These are phyloP conservation scores for Chromoteleia sp. DNA, from an alignment of 2,888 invertebrate species.

Conservation along the genomic window DNA sequence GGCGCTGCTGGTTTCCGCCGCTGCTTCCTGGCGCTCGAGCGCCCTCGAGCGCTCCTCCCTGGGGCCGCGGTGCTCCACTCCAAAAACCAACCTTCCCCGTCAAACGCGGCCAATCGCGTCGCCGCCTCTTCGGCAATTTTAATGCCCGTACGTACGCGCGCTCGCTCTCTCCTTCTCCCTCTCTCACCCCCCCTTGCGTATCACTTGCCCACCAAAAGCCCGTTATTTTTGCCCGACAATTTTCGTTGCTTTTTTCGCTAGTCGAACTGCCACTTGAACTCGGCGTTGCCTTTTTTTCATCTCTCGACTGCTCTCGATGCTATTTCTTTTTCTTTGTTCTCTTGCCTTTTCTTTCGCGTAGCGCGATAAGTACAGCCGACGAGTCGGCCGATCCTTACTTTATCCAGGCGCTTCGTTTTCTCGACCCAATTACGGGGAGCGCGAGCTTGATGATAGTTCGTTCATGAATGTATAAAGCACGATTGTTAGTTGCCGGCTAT, in stretches of 20 bases:
- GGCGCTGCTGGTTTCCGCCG: constrained; percentile 69
- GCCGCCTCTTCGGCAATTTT: constrained; percentile 64
- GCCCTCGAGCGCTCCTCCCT: constrained; percentile 80
- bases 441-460: constrained; percentile 48
- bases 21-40: constrained; percentile 70
- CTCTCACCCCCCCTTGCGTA: constrained; percentile 22
- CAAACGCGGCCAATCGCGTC: constrained; percentile 62
- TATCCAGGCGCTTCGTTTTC: constrained; percentile 38
- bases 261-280: not conserved
- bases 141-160: constrained; percentile 57
- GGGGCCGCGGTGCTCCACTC: constrained; percentile 70
- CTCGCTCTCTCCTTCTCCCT: constrained; percentile 6
- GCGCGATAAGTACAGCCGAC: constrained; percentile 34
- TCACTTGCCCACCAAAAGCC: constrained; percentile 29
- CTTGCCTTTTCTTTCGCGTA: not conserved
- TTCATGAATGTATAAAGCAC: constrained; percentile 51
- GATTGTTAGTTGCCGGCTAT: constrained; percentile 39
- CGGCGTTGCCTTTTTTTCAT: not conserved
- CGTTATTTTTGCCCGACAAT: constrained; percentile 18
- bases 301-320: too few species aligned
- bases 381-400: constrained; percentile 38
- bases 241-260: constrained; percentile 2
- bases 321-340: too few species aligned
- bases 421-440: constrained; percentile 50
- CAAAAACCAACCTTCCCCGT: constrained; percentile 64